Percentiles rank a stretch among this genome's conserved stretches.
phyloP scores from a whole-genome alignment of 2,888 invertebrate genomes.

The Epirrhoe alternata region DNA sequence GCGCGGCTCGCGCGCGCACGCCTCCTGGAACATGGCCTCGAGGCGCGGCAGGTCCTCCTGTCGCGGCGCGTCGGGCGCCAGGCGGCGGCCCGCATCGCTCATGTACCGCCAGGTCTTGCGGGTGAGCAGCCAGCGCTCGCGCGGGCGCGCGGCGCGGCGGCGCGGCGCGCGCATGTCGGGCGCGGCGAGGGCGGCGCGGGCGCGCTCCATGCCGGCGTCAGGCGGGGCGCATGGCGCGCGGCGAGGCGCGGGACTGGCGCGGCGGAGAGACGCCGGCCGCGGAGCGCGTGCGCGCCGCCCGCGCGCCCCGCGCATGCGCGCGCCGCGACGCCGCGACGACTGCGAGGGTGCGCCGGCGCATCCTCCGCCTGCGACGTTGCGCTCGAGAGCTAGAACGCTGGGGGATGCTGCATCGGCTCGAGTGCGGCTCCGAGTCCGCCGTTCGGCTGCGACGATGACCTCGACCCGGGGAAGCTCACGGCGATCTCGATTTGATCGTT shows the following conservation, averaged over 20 bases:
- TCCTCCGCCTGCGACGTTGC: neutral
- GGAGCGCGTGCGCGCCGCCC: slow-evolving; percentile 57
- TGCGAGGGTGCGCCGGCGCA: slow-evolving; percentile 23
- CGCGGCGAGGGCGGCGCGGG: slow-evolving; percentile 58
- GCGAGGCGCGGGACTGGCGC: slow-evolving; percentile 55
- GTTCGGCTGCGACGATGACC: neutral
- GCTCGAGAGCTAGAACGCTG: too few species aligned
- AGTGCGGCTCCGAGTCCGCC: neutral
- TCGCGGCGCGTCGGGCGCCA: slow-evolving; percentile 92
- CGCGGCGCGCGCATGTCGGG: slow-evolving; percentile 69
- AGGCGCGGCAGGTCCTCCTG: slow-evolving; percentile 91
- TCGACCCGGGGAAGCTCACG: neutral
- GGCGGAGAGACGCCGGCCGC: slow-evolving; percentile 63
- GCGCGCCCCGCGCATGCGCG: slow-evolving; percentile 42
- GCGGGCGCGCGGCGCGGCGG: slow-evolving; percentile 72
- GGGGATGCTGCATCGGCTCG: neutral
- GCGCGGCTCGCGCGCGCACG: slow-evolving; percentile 91
- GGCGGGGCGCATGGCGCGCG: slow-evolving; percentile 38
- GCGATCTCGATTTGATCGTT: neutral
- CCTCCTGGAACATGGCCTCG: slow-evolving; percentile 93
- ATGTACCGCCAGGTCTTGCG: slow-evolving; percentile 96
- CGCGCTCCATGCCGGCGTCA: slow-evolving; percentile 52
- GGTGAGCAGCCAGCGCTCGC: slow-evolving; percentile 94
- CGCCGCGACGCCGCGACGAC: neutral
- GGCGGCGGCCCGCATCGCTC: slow-evolving; percentile 94